Conservation (phyloP, 2,888 invertebrate genomes). For the Cylindroiulus punctatus region DNA sequence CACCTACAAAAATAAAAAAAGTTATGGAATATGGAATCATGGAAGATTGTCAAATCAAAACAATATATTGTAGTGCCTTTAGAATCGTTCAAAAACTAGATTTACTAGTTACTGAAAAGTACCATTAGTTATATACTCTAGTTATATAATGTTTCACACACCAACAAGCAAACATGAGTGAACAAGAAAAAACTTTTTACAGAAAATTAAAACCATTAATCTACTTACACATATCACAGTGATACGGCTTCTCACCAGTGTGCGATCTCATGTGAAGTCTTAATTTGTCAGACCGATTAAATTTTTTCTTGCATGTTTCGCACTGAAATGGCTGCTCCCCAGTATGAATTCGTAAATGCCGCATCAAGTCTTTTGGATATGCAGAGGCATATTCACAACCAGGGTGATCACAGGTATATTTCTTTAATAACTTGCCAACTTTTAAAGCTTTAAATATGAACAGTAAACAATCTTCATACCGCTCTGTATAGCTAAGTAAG, state of each 20-base stretch:
- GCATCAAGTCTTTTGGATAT: slow-evolving; percentile 55
- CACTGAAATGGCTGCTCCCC: slow-evolving; percentile 54
- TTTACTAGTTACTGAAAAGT: too few species aligned
- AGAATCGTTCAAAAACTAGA: too few species aligned
- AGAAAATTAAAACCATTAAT: not conserved
- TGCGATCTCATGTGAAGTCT: slow-evolving; percentile 53
- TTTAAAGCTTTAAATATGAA: not conserved
- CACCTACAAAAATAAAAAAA: slow-evolving; percentile 57
- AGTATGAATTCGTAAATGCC: slow-evolving; percentile 54
- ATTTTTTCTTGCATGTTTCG: slow-evolving; percentile 50
- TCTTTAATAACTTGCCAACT: slow-evolving; percentile 39
- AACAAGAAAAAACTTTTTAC: not conserved
- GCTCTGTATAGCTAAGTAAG: not conserved
- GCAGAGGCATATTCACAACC: slow-evolving; percentile 52
- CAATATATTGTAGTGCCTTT: too few species aligned
- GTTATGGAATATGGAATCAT: not conserved
- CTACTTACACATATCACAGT: slow-evolving; percentile 52
- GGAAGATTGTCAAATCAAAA: too few species aligned
- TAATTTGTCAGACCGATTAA: slow-evolving; percentile 54
- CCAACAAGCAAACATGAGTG: not conserved
- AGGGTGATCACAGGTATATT: slow-evolving; percentile 41
- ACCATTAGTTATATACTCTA: too few species aligned
- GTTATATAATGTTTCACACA: too few species aligned
- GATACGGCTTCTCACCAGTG: slow-evolving; percentile 51
- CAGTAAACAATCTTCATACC: not conserved